phyloP scores from a whole-genome alignment of 1,140 invertebrate species.

The Panulirus ornatus region DNA sequence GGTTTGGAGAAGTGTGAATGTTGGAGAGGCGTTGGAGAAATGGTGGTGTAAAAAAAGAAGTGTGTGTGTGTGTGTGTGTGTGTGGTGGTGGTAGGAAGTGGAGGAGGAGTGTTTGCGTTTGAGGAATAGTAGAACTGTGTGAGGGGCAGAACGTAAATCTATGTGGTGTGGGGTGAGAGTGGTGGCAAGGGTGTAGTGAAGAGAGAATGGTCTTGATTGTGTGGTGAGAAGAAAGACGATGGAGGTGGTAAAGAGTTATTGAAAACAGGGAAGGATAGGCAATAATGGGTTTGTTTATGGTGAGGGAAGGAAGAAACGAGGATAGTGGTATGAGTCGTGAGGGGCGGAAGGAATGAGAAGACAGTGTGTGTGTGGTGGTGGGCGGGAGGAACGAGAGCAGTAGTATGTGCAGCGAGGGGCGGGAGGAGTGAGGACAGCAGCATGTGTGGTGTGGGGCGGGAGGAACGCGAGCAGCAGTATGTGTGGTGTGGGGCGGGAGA shows the following conservation, averaged over 20 bases:
- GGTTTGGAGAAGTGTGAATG: background rate
- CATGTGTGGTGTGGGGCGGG: too few species aligned
- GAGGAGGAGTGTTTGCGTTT: background rate
- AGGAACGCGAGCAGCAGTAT: too few species aligned
- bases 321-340: too few species aligned
- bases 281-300: too few species aligned
- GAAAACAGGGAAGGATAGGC: background rate
- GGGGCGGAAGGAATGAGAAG: background rate
- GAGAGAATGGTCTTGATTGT: background rate
- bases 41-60: background rate
- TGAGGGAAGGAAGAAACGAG: background rate
- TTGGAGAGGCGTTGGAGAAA: background rate
- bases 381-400: background rate
- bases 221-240: background rate
- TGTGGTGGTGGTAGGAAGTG: background rate
- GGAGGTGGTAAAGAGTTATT: background rate
- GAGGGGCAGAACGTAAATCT: background rate
- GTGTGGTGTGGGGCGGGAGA: background rate
- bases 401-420: too few species aligned
- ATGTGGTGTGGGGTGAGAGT: background rate
- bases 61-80: too few species aligned
- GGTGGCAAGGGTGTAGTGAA: background rate
- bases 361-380: background rate
- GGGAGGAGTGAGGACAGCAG: background rate
- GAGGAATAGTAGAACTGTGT: background rate